Evolutionary conservation across 2,888 invertebrate genomes (phyloP), one percentile per base, ranked within the genome.

Genomic region (Dascillus cervinus): DNA sequence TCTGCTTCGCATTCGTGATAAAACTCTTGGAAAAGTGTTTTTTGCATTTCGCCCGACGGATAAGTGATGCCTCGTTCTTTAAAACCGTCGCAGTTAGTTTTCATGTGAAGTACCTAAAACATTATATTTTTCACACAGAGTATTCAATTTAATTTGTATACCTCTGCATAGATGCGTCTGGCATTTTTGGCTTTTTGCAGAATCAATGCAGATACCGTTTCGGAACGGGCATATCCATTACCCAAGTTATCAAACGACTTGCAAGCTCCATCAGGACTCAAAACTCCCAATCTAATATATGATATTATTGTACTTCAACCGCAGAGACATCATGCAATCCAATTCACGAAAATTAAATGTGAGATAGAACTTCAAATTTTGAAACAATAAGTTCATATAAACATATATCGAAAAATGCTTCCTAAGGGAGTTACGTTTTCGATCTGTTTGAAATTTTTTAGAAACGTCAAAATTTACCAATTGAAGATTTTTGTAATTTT

Each of bases 181-280:
- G 73, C 68, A 28, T 60, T 54, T 35, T 61, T 58, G 1, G 61
- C 73, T 46, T 78, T 84, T 58, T 91, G 89, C 10, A 91, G 55
- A 48, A 81, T 76, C 20, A 82, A 53, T 0, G 78, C 77, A 3
- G 73, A 76, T 2, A 87, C 67, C 0, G 84, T 79, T 61, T 91
- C 91, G 8, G 87, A 80, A n/a, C 90, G 74, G 0, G 79, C 82
- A 50, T 90, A 91, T 0, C 91, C 90, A 49, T 81, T 74, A 10
- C 82, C 87, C 26, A 75, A 71, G 42, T 79, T 79, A 64, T 97
- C 96, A 57, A 97, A 96, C 21, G 87, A 82, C 55, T 89, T 88
- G 64, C 95, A 95, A 26, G 74, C 73, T 0, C 96, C 95, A 41
- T 92, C 86, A 0, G 75, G 66, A 2, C 92, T 84, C 3, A 96